Conservation (phyloP, 1,140 invertebrate genomes). For the Drosophila lini region DNA sequence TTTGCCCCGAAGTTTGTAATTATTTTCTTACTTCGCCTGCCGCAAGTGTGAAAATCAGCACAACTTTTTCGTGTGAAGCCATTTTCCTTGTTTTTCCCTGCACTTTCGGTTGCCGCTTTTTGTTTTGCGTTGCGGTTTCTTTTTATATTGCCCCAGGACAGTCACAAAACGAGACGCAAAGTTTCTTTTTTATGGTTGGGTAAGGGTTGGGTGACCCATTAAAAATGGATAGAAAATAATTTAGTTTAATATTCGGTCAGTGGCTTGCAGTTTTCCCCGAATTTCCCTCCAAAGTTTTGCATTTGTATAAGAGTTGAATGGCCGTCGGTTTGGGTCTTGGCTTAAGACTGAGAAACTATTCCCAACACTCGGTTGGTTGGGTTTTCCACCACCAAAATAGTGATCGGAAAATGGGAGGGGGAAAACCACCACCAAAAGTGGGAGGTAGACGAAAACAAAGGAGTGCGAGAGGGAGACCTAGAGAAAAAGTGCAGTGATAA, state of each 20-base stretch:
- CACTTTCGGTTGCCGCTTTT: constrained; percentile 8
- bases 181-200: constrained; percentile 46
- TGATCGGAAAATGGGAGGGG: constrained; percentile 18
- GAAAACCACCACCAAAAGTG: constrained; percentile 50
- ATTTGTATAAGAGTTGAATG: constrained; percentile 30
- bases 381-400: constrained; percentile 37
- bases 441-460: not conserved
- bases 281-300: not conserved
- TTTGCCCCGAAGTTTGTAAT: constrained; percentile 68
- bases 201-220: constrained; percentile 31
- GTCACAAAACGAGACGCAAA: constrained; percentile 39
- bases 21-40: constrained; percentile 74
- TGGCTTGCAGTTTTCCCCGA: constrained; percentile 4
- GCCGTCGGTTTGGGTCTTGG: constrained; percentile 31
- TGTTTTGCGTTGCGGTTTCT: constrained; percentile 19
- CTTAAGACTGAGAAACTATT: constrained; percentile 24
- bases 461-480: not conserved
- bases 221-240: constrained; percentile 58
- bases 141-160: constrained; percentile 49
- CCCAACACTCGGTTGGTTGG: constrained; percentile 12
- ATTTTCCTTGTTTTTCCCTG: constrained; percentile 53
- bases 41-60: constrained; percentile 79
- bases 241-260: constrained; percentile 51
- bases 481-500: constrained; percentile 19
- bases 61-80: constrained; percentile 71